phyloP scores from a whole-genome alignment of 92 coral and sea anemone species.

The Parazoanthus atlanticus region DNA sequence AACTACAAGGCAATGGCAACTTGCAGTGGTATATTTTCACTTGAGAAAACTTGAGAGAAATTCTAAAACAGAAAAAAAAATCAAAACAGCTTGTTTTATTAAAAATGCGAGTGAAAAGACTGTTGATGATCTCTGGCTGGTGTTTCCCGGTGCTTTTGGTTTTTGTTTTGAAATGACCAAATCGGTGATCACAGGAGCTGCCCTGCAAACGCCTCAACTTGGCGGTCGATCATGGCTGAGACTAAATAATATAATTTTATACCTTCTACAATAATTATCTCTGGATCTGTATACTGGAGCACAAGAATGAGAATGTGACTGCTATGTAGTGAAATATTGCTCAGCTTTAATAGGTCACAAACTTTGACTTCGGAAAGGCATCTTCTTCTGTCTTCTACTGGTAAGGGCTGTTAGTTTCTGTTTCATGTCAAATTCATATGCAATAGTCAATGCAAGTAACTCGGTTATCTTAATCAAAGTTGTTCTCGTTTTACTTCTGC shows the following conservation, averaged over 20 bases:
- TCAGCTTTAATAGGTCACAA: not conserved
- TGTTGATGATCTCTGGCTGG: constrained; percentile 36
- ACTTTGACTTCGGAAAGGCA: not conserved
- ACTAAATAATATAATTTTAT: constrained; percentile 4
- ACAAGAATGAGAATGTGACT: not conserved
- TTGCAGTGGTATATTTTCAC: not conserved
- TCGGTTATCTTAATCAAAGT: not conserved
- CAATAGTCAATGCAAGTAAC: not conserved
- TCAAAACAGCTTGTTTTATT: not conserved
- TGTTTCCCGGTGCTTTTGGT: constrained; percentile 20
- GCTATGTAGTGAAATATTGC: not conserved
- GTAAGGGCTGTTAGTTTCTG: not conserved
- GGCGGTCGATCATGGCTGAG: constrained; percentile 17
- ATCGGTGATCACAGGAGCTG: constrained; percentile 37
- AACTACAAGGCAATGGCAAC: not conserved
- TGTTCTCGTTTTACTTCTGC: not conserved
- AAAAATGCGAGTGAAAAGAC: not conserved
- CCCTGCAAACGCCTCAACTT: constrained; percentile 34
- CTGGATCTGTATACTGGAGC: not conserved
- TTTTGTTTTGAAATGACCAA: constrained; percentile 47
- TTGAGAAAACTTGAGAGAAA: not conserved
- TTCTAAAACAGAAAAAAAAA: not conserved
- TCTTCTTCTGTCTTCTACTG: not conserved
- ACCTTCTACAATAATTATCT: not conserved
- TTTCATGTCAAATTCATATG: too few species aligned